A percentile compares a stretch with the other conserved stretches of the same genome.
phyloP scores from a whole-genome alignment of 2,797 vertebrate genomes.

The Eutrigla gurnardus region DNA sequence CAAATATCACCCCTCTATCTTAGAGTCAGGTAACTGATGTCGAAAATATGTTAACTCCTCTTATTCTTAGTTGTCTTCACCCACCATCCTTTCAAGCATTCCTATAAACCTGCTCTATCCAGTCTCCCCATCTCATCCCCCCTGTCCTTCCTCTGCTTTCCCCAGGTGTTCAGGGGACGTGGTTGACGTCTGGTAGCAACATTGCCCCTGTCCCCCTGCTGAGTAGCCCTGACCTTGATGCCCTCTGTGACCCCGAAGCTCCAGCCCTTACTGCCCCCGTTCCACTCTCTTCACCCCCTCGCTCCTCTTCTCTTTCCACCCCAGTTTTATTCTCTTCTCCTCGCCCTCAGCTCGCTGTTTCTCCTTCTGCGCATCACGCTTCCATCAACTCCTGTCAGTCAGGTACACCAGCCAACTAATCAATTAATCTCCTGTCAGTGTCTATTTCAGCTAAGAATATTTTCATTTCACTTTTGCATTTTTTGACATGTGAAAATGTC shows the following conservation, averaged over 20 bases:
- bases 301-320: constrained; percentile 41
- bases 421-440: not conserved
- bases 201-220: constrained; percentile 76
- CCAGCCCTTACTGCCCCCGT: constrained; percentile 57
- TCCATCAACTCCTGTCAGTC: constrained; percentile 42
- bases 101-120: not conserved
- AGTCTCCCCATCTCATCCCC: not conserved
- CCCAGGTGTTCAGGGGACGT: constrained; percentile 48
- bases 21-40: constrained; percentile 69
- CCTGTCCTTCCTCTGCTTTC: constrained; percentile 9
- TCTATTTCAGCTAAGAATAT: not conserved
- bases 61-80: not conserved
- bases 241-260: constrained; percentile 80
- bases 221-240: constrained; percentile 83
- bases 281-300: constrained; percentile 44
- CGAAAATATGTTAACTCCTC: not conserved
- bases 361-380: constrained; percentile 51
- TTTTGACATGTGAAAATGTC: not conserved
- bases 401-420: constrained; percentile 68
- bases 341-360: constrained; percentile 36
- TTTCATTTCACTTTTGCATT: not conserved
- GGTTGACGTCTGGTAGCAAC: constrained; percentile 37
- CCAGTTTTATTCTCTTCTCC: constrained; percentile 51
- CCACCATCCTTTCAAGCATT: not conserved
- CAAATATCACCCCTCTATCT: constrained; percentile 38